Evolutionary conservation across 2,797 vertebrate genomes (phyloP), one percentile per base, ranked within the genome.

Genomic region (Mastacembelus armatus): DNA sequence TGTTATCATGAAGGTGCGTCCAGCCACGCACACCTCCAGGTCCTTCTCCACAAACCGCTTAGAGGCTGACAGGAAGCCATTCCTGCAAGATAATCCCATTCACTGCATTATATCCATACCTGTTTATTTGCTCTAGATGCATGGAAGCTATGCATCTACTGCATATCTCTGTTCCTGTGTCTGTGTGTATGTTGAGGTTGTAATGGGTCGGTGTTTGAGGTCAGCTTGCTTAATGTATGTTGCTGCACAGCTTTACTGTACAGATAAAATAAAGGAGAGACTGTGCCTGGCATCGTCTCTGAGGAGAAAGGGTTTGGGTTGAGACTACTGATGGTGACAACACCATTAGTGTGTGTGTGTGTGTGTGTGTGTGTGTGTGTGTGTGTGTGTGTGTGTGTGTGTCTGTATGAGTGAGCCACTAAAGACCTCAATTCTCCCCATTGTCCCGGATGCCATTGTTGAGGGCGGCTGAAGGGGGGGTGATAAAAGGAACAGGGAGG

Each of bases 1-100:
- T 7, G 94, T 95, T 48, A 95, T 94, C 92, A 94, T 90, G 88
- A 92, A 93, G 74, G 88, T 76, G 27, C 91, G 90, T 60, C 93
- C 93, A 0, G 93, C 93, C 89, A 93, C 1, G 10, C 93, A 89
- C 51, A 91, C 86, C 48, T 95, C 93, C 72, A 94, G 72, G 78
- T 94, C 93, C 87, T 94, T 94, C 85, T 94, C 94, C 81, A 89
- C 88, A 69, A 95, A 95, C 27, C 71, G 80, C 83, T 93, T 94
- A 47, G 93, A 92, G 9, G 91, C 84, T 1, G 91, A 74, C 66
- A 93, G 78, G 80, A 85, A 94, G 44, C 85, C 91, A 61, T 61
- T 92, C 81, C 93, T 94, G 80, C 21, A 54, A 69, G 27, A 76
- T 15, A 76, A 4, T 1, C 52, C 24, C 51, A 63, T 26, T 42